Evolutionary conservation across 1,140 invertebrate species (phyloP), one percentile per base, ranked within the genome.

Genomic region (Anagrus nilaparvatae): DNA sequence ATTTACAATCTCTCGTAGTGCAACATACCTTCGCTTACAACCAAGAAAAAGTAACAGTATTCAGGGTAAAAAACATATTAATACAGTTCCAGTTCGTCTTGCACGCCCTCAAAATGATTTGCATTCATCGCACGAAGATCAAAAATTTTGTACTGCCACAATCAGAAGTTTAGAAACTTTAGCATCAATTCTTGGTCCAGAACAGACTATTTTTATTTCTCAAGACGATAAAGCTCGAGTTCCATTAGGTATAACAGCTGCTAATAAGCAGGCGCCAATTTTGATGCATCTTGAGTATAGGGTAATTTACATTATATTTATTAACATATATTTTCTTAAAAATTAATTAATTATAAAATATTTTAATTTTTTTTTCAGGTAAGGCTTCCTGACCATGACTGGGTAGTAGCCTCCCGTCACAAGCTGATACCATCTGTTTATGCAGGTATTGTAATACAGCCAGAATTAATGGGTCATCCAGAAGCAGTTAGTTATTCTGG

Each of bases 331-430:
- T n/a, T n/a, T n/a, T n/a, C n/a, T n/a, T n/a, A n/a, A n/a, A n/a
- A n/a, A n/a, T n/a, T n/a, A n/a, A n/a, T n/a, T n/a, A n/a, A n/a
- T n/a, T n/a, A n/a, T n/a, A n/a, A n/a, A n/a, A n/a, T n/a, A n/a
- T n/a, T n/a, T n/a, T n/a, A n/a, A n/a, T n/a, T n/a, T n/a, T n/a
- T n/a, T n/a, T n/a, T n/a, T n/a, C n/a, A n/a, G 39, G 51, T 67
- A 10, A 36, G 19, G 32, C 48, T 66, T 19, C 62, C 67, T 28
- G 60, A 67, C 53, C 64, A 68, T 50, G 65, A 69, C 49, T 68
- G 52, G 47, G 60, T 67, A 14, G 52, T 69, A 49, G 64, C 56
- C 32, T 28, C 27, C 21, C 34, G 40, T 13, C 60, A 65, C 43
- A 61, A 62, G 40, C 31, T 59, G 16, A 59, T 51, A 31, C 55